Evolutionary conservation across 2,113 vertebrate genomes (phyloP).

Genomic region (Etheostoma spectabile): DNA sequence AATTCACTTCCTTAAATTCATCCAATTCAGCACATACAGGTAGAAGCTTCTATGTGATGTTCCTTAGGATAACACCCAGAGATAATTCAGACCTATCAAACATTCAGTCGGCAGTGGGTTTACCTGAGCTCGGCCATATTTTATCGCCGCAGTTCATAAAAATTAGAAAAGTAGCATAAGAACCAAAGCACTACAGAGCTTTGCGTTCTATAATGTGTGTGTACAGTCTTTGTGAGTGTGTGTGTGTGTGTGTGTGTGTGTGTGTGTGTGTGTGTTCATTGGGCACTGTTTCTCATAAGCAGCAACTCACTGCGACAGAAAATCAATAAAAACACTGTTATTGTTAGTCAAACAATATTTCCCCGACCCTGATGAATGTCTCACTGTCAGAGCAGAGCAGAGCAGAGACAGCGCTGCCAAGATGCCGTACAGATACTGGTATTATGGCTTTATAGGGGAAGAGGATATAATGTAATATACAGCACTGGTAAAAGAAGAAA

Average conservation of each 20-base stretch:
- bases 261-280: slow-evolving; percentile 1
- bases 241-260: neutral
- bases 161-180: neutral
- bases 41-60: slow-evolving; percentile 39
- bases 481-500: neutral
- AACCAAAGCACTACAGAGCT: neutral
- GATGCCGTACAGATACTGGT: neutral
- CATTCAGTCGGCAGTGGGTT: slow-evolving; percentile 46
- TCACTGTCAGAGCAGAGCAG: slow-evolving; percentile 2
- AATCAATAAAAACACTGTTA: slow-evolving; percentile 68
- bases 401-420: slow-evolving; percentile 9
- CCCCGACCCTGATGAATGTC: slow-evolving; percentile 29
- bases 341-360: slow-evolving; percentile 61
- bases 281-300: slow-evolving; percentile 46
- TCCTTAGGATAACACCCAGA: slow-evolving; percentile 42
- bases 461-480: neutral
- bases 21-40: slow-evolving; percentile 45
- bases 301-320: slow-evolving; percentile 50
- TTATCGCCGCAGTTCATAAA: slow-evolving; percentile 40
- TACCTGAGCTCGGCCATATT: slow-evolving; percentile 67
- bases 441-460: slow-evolving; percentile 17
- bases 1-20: slow-evolving; percentile 52
- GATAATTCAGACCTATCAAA: slow-evolving; percentile 54
- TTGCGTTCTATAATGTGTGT: neutral
- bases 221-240: neutral